phyloP scores from a whole-genome alignment of 2,797 vertebrate species.

The Distichodus sexfasciatus region DNA sequence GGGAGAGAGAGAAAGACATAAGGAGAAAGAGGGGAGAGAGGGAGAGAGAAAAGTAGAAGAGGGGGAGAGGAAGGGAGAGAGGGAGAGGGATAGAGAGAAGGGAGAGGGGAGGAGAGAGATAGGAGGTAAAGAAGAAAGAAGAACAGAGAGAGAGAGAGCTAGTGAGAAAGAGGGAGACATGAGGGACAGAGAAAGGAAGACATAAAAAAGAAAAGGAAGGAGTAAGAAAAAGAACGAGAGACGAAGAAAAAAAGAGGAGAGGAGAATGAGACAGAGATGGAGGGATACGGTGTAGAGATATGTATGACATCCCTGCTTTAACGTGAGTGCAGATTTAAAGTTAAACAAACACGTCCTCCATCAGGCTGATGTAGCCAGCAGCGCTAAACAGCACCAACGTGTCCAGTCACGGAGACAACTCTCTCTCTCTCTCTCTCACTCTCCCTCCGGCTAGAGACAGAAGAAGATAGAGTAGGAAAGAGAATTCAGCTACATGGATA shows the following conservation, averaged over 20 bases:
- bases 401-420: constrained; percentile 28
- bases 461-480: neutral
- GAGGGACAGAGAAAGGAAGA: too few species aligned
- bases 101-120: too few species aligned
- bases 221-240: neutral
- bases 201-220: too few species aligned
- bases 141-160: too few species aligned
- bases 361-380: constrained; percentile 10
- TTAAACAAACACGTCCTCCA: constrained; percentile 12
- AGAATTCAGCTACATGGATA: neutral
- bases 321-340: constrained; percentile 11
- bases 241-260: neutral
- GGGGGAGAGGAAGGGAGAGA: too few species aligned
- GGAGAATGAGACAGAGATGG: neutral
- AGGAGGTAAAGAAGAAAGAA: too few species aligned
- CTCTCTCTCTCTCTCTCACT: neutral
- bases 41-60: too few species aligned
- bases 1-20: too few species aligned
- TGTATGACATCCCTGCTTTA: constrained; percentile 9
- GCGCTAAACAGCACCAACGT: constrained; percentile 10
- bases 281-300: neutral
- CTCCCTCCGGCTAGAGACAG: neutral
- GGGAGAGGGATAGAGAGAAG: too few species aligned
- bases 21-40: too few species aligned
- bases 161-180: too few species aligned